These are phyloP conservation scores for Falco berigora DNA, from an alignment of 2,797 vertebrate species.

Conservation along the genomic window DNA sequence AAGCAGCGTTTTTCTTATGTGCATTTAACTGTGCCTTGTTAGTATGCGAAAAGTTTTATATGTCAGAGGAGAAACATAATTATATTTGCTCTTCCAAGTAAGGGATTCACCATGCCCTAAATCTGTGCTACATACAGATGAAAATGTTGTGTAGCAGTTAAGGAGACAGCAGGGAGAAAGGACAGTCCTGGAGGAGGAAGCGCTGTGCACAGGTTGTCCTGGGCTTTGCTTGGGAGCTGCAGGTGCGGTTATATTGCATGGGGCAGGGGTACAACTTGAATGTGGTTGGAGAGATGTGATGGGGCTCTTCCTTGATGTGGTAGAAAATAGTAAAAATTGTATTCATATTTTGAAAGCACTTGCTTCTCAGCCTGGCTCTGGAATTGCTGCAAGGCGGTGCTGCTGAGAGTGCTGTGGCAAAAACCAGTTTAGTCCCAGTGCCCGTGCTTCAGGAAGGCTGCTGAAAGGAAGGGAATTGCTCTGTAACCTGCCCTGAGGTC, in stretches of 20 bases:
- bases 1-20: not conserved
- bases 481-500: not conserved
- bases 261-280: not conserved
- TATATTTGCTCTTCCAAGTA: too few species aligned
- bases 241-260: fast-evolving
- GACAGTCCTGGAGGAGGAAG: not conserved
- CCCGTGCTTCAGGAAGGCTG: not conserved
- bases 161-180: not conserved
- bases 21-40: not conserved
- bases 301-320: not conserved
- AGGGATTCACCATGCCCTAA: not conserved
- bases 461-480: not conserved
- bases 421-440: not conserved
- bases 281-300: not conserved
- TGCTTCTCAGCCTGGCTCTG: not conserved
- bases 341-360: not conserved
- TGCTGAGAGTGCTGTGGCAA: fast-evolving
- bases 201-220: not conserved
- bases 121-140: not conserved
- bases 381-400: not conserved
- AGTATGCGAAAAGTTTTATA: not conserved
- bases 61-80: not conserved
- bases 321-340: not conserved
- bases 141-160: too few species aligned
- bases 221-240: not conserved